Percentiles rank a stretch among this genome's conserved stretches.
phyloP scores from a whole-genome alignment of 92 coral and sea anemone genomes.

The Blastomussa wellsi region DNA sequence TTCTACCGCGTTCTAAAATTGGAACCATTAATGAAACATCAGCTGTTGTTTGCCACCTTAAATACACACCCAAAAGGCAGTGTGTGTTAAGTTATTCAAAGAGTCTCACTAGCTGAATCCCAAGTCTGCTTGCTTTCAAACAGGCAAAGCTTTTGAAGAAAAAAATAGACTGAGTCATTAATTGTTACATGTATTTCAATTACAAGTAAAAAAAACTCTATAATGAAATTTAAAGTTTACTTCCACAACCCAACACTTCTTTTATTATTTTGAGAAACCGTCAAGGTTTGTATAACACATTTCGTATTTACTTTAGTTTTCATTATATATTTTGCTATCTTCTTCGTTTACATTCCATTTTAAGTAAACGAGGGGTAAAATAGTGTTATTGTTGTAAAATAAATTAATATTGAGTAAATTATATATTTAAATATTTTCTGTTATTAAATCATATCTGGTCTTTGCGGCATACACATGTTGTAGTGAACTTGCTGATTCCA shows the following conservation, averaged over 20 bases:
- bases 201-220: not conserved
- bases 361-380: not conserved
- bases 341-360: not conserved
- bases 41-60: not conserved
- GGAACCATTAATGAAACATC: not conserved
- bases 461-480: slow-evolving; percentile 98
- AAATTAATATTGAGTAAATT: slow-evolving; percentile 2
- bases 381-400: not conserved
- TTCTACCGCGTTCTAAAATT: not conserved
- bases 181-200: not conserved
- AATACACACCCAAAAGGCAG: not conserved
- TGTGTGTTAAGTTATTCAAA: no score
- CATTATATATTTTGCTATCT: not conserved
- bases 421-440: not conserved
- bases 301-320: not conserved
- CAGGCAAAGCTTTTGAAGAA: not conserved
- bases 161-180: not conserved
- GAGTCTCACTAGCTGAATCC: no score
- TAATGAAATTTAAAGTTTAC: not conserved
- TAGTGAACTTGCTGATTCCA: slow-evolving; percentile 99
- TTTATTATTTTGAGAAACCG: not conserved
- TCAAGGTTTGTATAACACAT: not conserved
- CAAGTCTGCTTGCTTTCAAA: not conserved
- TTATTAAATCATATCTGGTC: slow-evolving; percentile 80
- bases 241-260: not conserved